Conservation (phyloP, 2,113 vertebrate genomes). For the Phyllostomus hastatus region DNA sequence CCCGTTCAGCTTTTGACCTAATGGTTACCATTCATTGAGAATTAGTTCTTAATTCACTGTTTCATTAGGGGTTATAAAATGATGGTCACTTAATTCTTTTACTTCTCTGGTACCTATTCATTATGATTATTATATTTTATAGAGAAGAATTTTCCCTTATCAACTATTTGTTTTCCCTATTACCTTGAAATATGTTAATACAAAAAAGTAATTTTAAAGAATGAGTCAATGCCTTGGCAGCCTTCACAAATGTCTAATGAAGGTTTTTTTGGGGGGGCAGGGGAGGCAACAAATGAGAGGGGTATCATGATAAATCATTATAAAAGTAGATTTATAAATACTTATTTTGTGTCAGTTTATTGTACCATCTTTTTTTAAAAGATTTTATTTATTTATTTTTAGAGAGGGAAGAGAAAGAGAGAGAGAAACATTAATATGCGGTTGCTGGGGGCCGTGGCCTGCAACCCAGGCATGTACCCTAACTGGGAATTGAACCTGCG, state of each 20-base stretch:
- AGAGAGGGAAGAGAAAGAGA: no score
- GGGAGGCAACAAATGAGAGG: background rate
- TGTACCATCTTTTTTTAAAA: background rate
- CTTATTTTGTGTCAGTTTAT: background rate
- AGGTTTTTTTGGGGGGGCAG: background rate
- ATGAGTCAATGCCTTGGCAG: background rate
- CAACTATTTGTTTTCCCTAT: background rate
- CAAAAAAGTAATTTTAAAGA: background rate
- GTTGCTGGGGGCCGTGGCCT: no score
- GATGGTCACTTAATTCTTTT: background rate
- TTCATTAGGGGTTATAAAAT: background rate
- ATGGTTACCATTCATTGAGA: background rate
- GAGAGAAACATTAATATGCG: no score
- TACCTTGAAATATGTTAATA: conserved; percentile 1
- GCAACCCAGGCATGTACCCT: no score
- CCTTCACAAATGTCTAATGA: background rate
- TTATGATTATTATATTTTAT: background rate
- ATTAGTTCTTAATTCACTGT: background rate
- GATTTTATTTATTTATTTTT: no score
- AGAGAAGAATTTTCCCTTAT: background rate
- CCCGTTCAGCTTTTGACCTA: background rate
- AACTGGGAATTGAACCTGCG: no score
- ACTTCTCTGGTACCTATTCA: background rate
- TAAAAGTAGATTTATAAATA: background rate
- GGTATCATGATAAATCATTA: background rate